Evolutionary conservation across 1,140 invertebrate species (phyloP).

Genomic region (Dendroctonus valens): DNA sequence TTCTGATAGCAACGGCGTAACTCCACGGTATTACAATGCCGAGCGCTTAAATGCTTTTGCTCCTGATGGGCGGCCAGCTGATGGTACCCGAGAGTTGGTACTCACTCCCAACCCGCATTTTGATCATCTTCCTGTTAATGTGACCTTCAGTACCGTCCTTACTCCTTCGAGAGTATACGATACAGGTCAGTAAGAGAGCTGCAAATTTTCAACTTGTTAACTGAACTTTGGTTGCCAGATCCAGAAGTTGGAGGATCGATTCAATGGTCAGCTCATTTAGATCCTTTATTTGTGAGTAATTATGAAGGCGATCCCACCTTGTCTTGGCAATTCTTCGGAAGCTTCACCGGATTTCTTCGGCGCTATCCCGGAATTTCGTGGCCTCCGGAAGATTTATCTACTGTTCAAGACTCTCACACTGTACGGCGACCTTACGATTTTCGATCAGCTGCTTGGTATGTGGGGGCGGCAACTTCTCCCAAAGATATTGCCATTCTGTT

Average conservation of each 20-base stretch:
- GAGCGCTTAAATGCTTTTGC: slow-evolving; percentile 70
- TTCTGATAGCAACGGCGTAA: slow-evolving; percentile 51
- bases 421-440: slow-evolving; percentile 83
- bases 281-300: slow-evolving; percentile 88
- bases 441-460: slow-evolving; percentile 87
- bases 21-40: slow-evolving; percentile 65
- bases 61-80: slow-evolving; percentile 65
- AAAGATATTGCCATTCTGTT: slow-evolving; percentile 95
- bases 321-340: slow-evolving; percentile 97
- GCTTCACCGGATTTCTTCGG: slow-evolving; percentile 85
- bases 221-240: slow-evolving; percentile 1
- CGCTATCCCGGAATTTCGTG: slow-evolving; percentile 85
- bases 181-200: slow-evolving; percentile 11
- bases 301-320: slow-evolving; percentile 87
- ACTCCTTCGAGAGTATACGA: slow-evolving; percentile 62
- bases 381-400: slow-evolving; percentile 63
- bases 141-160: slow-evolving; percentile 82
- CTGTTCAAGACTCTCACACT: slow-evolving; percentile 50
- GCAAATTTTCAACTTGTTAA: neutral
- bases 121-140: slow-evolving; percentile 81
- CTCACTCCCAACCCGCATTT: slow-evolving; percentile 73
- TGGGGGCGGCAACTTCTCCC: slow-evolving; percentile 92
- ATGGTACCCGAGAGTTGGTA: slow-evolving; percentile 65
- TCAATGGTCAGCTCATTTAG: slow-evolving; percentile 88
- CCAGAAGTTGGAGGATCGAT: slow-evolving; percentile 78